phyloP scores from a whole-genome alignment of 2,888 invertebrate species.

The Watsonalla cultraria region DNA sequence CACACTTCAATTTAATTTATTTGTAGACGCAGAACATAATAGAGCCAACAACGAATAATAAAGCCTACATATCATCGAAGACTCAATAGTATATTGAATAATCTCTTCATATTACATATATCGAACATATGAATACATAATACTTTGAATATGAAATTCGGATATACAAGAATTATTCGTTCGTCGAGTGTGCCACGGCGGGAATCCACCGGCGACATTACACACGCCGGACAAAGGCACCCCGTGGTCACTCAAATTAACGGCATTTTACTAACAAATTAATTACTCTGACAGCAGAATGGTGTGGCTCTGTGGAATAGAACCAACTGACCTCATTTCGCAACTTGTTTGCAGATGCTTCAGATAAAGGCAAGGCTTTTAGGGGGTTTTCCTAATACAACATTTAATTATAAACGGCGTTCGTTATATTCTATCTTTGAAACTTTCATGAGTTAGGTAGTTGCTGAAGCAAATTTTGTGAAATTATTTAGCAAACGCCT shows the following conservation, averaged over 20 bases:
- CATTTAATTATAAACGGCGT: not conserved
- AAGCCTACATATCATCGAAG: too few species aligned
- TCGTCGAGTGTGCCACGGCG: constrained; percentile 38
- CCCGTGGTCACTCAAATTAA: constrained; percentile 34
- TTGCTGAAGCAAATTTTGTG: too few species aligned
- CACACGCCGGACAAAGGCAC: constrained; percentile 20
- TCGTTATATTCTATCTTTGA: not conserved
- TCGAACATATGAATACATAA: not conserved
- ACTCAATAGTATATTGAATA: too few species aligned
- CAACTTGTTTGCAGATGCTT: not conserved
- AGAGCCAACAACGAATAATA: too few species aligned
- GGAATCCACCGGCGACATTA: constrained; percentile 38
- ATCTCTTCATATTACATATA: too few species aligned
- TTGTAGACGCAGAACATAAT: too few species aligned
- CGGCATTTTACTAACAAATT: constrained; percentile 48
- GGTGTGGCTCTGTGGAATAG: constrained; percentile 3
- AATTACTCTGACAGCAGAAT: constrained; percentile 32
- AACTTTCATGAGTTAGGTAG: too few species aligned
- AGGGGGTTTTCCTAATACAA: not conserved
- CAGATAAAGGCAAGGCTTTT: not conserved
- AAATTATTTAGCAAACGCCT: too few species aligned
- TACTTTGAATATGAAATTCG: not conserved
- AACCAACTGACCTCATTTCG: not conserved
- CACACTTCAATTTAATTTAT: too few species aligned
- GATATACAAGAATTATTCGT: not conserved